Evolutionary conservation across 2,888 invertebrate genomes (phyloP).

Genomic region (Hecatera dysodea): DNA sequence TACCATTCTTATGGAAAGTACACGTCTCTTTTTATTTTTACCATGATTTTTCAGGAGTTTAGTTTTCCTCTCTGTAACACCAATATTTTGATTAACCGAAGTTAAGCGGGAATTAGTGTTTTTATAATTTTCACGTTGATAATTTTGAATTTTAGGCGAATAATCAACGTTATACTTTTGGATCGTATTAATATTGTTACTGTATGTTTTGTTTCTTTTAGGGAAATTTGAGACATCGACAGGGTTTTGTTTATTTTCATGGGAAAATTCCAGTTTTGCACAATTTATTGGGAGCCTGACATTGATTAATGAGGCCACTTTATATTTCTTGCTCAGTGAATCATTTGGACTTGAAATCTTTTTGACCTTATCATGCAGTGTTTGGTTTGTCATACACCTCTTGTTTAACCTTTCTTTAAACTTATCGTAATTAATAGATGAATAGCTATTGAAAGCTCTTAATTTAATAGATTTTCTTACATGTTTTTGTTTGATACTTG

Average conservation of each 20-base stretch:
- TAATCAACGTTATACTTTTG: not conserved
- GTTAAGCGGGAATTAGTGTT: constrained; percentile 6
- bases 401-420: constrained; percentile 25
- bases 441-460: constrained; percentile 28
- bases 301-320: not conserved
- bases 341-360: constrained; percentile 8
- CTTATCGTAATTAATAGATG: constrained; percentile 24
- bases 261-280: not conserved
- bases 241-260: not conserved
- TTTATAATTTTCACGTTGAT: not conserved
- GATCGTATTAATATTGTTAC: not conserved
- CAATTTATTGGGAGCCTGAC: not conserved
- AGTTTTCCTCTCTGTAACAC: constrained; percentile 12
- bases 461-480: constrained; percentile 24
- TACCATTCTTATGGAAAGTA: constrained; percentile 8
- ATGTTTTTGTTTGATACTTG: constrained; percentile 28
- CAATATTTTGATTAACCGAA: constrained; percentile 34
- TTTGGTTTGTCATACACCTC: constrained; percentile 1
- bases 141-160: not conserved
- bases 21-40: constrained; percentile 13
- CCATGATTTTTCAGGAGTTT: constrained; percentile 4
- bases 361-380: not conserved
- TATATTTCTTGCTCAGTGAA: not conserved
- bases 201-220: not conserved
- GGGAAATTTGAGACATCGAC: not conserved